Conservation (phyloP, 2,888 invertebrate genomes). For the Steinernema hermaphroditum region DNA sequence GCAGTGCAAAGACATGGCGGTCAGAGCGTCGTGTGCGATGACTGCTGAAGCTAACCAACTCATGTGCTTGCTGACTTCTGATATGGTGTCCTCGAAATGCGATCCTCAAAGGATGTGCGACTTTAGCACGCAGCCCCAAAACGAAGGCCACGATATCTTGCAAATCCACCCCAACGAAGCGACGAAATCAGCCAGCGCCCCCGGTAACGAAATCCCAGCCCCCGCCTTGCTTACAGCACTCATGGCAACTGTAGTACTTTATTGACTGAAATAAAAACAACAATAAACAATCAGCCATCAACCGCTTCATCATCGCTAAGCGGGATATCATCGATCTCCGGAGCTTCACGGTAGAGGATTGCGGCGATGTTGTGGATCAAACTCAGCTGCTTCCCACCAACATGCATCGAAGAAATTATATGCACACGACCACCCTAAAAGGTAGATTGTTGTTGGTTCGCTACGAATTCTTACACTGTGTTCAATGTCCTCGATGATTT, state of each 20-base stretch:
- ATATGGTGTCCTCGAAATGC: not conserved
- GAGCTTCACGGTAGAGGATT: not conserved
- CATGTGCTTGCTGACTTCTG: not conserved
- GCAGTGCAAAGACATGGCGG: not conserved
- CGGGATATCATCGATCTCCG: conserved; percentile 6
- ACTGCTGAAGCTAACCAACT: not conserved
- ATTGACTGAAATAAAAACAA: not conserved
- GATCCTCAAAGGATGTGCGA: not conserved
- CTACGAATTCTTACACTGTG: not conserved
- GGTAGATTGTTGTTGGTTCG: no score
- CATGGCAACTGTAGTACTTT: no score
- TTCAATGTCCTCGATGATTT: not conserved
- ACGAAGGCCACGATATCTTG: no score
- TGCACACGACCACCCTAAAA: not conserved
- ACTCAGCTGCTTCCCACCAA: not conserved
- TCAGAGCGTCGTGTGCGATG: not conserved
- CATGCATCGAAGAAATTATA: not conserved
- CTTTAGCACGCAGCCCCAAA: no score
- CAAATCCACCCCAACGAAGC: no score
- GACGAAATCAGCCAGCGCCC: no score
- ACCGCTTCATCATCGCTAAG: conserved; percentile 16
- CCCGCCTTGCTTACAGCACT: no score
- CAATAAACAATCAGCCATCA: not conserved
- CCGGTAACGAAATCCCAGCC: no score
- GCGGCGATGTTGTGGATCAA: not conserved